These are phyloP conservation scores for Enteromius mattozi DNA, from an alignment of 2,797 vertebrate genomes.

Conservation along the genomic window DNA sequence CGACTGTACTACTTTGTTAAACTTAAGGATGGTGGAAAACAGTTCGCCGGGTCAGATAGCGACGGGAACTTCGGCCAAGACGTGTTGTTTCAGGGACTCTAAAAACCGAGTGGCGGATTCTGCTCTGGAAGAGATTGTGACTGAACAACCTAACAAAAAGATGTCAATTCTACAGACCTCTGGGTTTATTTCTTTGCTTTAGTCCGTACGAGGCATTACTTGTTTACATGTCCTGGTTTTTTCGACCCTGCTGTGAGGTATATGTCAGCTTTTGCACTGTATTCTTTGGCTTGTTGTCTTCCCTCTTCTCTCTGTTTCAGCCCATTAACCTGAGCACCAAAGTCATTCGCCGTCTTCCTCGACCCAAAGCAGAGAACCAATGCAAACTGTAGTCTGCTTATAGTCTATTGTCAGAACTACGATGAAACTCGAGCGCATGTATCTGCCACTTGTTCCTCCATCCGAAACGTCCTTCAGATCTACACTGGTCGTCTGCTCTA, in stretches of 20 bases:
- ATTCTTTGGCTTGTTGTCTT: constrained; percentile 63
- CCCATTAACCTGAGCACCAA: constrained; percentile 61
- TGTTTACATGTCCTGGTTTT: constrained; percentile 65
- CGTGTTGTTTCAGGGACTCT: constrained; percentile 62
- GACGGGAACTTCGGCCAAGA: constrained; percentile 51
- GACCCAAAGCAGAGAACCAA: constrained; percentile 62
- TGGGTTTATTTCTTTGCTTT: constrained; percentile 62
- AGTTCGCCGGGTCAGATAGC: constrained; percentile 50
- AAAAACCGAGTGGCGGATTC: constrained; percentile 54
- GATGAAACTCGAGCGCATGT: constrained; percentile 53
- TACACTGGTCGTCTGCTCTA: constrained; percentile 59
- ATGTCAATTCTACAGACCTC: constrained; percentile 70
- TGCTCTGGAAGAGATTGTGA: constrained; percentile 63
- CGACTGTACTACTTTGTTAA: constrained; percentile 58
- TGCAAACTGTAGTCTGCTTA: constrained; percentile 61
- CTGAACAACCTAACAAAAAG: constrained; percentile 66
- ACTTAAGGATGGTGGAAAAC: constrained; percentile 46
- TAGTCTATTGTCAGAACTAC: constrained; percentile 48
- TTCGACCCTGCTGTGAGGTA: constrained; percentile 59
- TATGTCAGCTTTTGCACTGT: constrained; percentile 63
- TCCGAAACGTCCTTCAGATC: constrained; percentile 51
- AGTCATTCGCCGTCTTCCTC: constrained; percentile 64
- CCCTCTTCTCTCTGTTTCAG: constrained; percentile 45
- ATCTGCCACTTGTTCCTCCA: constrained; percentile 45
- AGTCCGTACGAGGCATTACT: constrained; percentile 65